Evolutionary conservation across 2,113 vertebrate species (phyloP).

Genomic region (Lepisosteus osseus): DNA sequence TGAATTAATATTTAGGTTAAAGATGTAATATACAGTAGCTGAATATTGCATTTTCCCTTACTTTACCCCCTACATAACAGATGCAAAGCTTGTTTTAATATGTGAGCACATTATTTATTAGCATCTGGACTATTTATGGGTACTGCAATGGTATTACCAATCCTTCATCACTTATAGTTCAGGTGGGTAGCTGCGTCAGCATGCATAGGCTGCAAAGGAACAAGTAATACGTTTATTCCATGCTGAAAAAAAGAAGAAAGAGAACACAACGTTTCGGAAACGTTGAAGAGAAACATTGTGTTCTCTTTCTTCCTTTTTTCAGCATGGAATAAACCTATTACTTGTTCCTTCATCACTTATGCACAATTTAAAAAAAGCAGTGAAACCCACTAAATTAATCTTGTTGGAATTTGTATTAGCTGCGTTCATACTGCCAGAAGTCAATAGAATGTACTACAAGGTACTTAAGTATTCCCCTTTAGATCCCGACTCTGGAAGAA

Average conservation of each 20-base stretch:
- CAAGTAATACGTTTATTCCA: no score
- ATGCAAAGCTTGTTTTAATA: background rate
- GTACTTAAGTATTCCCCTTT: background rate
- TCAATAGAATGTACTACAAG: background rate
- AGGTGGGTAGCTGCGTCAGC: background rate
- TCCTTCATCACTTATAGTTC: background rate
- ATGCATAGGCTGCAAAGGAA: no score
- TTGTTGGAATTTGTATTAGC: background rate
- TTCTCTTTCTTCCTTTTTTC: no score
- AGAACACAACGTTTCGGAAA: no score
- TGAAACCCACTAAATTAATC: background rate
- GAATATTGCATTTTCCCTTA: background rate
- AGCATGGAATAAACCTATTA: no score
- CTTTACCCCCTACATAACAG: background rate
- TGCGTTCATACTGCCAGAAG: background rate
- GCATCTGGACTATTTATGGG: background rate
- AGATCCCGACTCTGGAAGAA: background rate
- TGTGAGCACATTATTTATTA: background rate
- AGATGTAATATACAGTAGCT: background rate
- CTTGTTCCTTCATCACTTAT: background rate
- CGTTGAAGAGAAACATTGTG: no score
- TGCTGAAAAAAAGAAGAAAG: no score
- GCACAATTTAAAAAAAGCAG: background rate
- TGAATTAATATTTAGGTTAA: constrained; percentile 2
- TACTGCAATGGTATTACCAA: background rate